These are phyloP conservation scores for Orthosia incerta DNA, from an alignment of 2,888 invertebrate genomes.

Conservation along the genomic window DNA sequence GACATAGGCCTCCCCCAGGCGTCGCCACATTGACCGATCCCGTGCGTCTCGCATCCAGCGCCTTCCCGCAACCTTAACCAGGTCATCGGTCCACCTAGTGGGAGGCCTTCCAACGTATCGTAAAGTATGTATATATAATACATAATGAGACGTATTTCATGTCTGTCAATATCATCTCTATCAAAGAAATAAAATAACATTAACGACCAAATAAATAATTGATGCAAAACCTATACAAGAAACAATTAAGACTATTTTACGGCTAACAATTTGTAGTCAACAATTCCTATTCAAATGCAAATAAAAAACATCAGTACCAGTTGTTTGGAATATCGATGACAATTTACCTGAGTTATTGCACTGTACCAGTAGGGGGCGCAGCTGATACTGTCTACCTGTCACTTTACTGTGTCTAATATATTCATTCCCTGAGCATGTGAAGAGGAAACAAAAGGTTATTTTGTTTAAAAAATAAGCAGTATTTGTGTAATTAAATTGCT, in stretches of 20 bases:
- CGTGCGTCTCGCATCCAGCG: too few relatives aligned
- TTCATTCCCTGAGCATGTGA: conserved; percentile 36
- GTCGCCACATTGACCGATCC: too few relatives aligned
- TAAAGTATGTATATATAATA: too few relatives aligned
- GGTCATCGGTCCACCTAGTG: too few relatives aligned
- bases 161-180: neutral
- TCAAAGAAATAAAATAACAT: conserved; percentile 12
- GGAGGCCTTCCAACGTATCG: too few relatives aligned
- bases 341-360: conserved; percentile 54
- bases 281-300: conserved; percentile 50
- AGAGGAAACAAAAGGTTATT: conserved; percentile 46
- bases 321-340: conserved; percentile 40
- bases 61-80: too few relatives aligned
- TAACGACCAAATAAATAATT: conserved; percentile 30
- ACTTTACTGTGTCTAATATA: conserved; percentile 19
- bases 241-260: conserved; percentile 37
- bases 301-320: conserved; percentile 50
- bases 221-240: conserved; percentile 6
- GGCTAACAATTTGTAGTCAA: conserved; percentile 30
- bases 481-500: conserved; percentile 46
- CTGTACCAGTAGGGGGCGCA: conserved; percentile 50
- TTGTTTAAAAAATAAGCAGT: conserved; percentile 35
- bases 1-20: too few relatives aligned
- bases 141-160: too few relatives aligned
- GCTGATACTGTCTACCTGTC: conserved; percentile 37